Base-by-base conservation (phyloP, 2,797 vertebrate species). In the Sebastolobus altivelis region DNA sequence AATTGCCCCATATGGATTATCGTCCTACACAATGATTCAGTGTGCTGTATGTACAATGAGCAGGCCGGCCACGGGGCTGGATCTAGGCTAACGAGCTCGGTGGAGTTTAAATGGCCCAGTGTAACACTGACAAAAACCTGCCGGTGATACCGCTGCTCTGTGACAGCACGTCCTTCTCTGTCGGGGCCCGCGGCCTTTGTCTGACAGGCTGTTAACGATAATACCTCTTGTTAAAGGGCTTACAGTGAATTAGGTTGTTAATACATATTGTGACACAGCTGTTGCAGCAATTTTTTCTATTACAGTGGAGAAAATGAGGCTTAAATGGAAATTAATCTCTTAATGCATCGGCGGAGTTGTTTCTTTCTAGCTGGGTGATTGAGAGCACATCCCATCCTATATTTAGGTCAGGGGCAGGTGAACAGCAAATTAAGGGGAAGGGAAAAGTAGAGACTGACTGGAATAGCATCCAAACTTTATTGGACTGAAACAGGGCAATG, bases 161-260 rank as follows among this genome's bases (percentile, higher is more conserved):
- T 58, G 68, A 80, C 86, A 78, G 75, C 78, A 68, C 80, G 70
- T 77, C 71, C 81, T 79, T 75, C 81, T 65, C 84, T 70, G 75
- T 80, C 29, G 6, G 49, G 67, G 38, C 46, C 79, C 8, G 59
- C 72, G 62, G 70, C 67, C 62, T 89, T 86, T 91, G 90, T 91
- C 63, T 66, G 75, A 82, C 79, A 71, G 63, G 27, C 79, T 80
- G 68, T 84, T 86, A 67, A 54, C 12, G 29, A 76, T 91, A 90
- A 91, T 88, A 77, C 88, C 78, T 87, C 88, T 80, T 83, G 85
- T 90, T 87, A 80, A 81, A 72, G 67, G 82, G 84, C 80, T 92
- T 90, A 91, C 59, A 54, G 79, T 84, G 88, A 92, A 89, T 90
- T 88, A 91, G 89, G 90, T 83, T 91, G 86, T 84, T 87, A 90